Evolutionary conservation across 2,888 invertebrate genomes (phyloP), one percentile per base, ranked within the genome.

Genomic region (Heliconius erato): DNA sequence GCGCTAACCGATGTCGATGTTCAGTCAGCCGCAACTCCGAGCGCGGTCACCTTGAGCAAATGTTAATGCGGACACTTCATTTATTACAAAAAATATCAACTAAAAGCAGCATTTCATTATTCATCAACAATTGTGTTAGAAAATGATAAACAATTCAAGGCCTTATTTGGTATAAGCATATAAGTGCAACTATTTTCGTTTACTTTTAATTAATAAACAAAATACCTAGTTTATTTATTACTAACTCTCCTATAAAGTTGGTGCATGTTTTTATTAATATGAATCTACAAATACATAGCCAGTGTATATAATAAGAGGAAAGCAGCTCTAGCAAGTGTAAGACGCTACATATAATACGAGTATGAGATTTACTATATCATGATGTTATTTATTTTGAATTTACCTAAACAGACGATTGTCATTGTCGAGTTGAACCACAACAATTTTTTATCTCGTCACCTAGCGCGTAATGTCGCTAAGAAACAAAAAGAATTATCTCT

Each of bases 11-110:
- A 82, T 78, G 84, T 83, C 83, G 92, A 94, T 94, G 94, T 89
- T 93, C 95, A 94, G 92, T 95, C 92, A 95, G 92, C 92, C 95
- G 94, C 92, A 90, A 94, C 95, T 90, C 89, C 89, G 91, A 90
- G 91, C 91, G 90, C 93, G 94, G 94, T 95, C 95, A 95, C 95
- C 95, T 95, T 95, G 95, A 92, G 91, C 92, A 91, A 94, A 95
- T 95, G 94, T 93, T 94, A 95, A 94, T 93, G 92, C 93, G 91
- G 91, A 93, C 93, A 93, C 90, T 91, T 90, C 88, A 91, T 90
- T 91, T 89, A 89, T 88, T 88, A 90, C 91, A 91, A 92, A 91
- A 91, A 92, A 90, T 84, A 93, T 90, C 89, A 54, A 91, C 90
- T 91, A 84, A 90, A 76, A 76, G 35, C 87, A 91, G 88, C 89